Evolutionary conservation across 2,888 invertebrate species (phyloP), one percentile per base, ranked within the genome.

Genomic region (Polyploca ridens): DNA sequence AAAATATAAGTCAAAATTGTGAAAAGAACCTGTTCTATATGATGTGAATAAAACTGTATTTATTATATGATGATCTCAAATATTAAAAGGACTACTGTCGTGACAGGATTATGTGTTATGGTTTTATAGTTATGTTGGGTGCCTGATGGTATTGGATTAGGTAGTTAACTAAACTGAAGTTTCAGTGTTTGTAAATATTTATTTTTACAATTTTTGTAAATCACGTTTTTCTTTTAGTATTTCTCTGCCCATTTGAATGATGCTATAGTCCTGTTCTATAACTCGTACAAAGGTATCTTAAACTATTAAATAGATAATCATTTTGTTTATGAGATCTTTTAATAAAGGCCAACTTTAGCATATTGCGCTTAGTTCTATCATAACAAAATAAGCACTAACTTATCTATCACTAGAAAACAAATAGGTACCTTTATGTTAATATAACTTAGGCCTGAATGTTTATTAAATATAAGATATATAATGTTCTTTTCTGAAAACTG

Each of bases 21-120:
- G n/a, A 41, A 41, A 7, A 38, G 11, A 38, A 41, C 6, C 27
- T 33, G 33, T 59, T 6, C 14, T 38, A 10, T 60, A 7, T 19
- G 19, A 16, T 67, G 60, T 64, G 63, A 70, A 65, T 71, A 71
- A 66, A 68, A 72, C 72, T 73, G 70, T 78, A 79, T 81, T 80
- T 78, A 77, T 76, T 54, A 19, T 14, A 4, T 49, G 70, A 70
- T 85, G 88, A 87, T 88, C 88, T 88, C 87, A 83, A 80, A 77
- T 78, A 41, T 41, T 79, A 77, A 75, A 54, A 72, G 68, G 71
- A 69, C 68, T 67, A 65, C 72, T 63, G 73, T 72, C 78, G 72
- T 74, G 74, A 73, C 75, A 63, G 66, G 68, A 74, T 76, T 76
- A 74, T 78, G 70, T 79, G 71, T 70, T 73, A 66, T 27, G 27